These are phyloP conservation scores for Diplazon laetatorius DNA, from an alignment of 2,888 invertebrate genomes.

Conservation along the genomic window DNA sequence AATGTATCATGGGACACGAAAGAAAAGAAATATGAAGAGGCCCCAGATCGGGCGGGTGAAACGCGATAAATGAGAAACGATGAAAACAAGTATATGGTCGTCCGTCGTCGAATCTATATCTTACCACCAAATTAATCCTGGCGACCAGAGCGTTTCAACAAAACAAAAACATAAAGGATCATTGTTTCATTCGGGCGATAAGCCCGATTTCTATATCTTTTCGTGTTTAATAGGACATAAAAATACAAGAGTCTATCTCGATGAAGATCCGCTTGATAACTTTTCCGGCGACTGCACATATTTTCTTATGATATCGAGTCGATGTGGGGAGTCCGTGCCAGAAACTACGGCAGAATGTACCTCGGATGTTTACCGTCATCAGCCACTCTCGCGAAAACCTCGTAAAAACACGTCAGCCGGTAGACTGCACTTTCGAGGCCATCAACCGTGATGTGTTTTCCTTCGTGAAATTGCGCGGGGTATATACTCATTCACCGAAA, in stretches of 20 bases:
- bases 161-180: too few relatives aligned
- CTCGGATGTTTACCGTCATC: not conserved
- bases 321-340: too few relatives aligned
- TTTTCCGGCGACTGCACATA: too few relatives aligned
- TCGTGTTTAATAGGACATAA: not conserved
- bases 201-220: not conserved
- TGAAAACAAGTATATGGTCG: too few relatives aligned
- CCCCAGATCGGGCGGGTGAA: too few relatives aligned
- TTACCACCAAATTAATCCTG: not conserved
- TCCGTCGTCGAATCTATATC: too few relatives aligned
- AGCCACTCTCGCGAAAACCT: not conserved
- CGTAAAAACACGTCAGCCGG: not conserved
- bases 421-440: not conserved
- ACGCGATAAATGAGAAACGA: too few relatives aligned
- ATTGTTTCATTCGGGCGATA: not conserved
- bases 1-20: too few relatives aligned
- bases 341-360: not conserved
- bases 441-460: not conserved
- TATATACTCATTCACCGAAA: constrained; percentile 1
- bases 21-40: too few relatives aligned
- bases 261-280: too few relatives aligned
- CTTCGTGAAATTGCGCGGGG: not conserved
- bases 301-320: not conserved
- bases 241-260: too few relatives aligned
- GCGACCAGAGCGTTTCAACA: not conserved